Base-by-base conservation (phyloP, 2,113 vertebrate genomes). In the Callospermophilus lateralis region DNA sequence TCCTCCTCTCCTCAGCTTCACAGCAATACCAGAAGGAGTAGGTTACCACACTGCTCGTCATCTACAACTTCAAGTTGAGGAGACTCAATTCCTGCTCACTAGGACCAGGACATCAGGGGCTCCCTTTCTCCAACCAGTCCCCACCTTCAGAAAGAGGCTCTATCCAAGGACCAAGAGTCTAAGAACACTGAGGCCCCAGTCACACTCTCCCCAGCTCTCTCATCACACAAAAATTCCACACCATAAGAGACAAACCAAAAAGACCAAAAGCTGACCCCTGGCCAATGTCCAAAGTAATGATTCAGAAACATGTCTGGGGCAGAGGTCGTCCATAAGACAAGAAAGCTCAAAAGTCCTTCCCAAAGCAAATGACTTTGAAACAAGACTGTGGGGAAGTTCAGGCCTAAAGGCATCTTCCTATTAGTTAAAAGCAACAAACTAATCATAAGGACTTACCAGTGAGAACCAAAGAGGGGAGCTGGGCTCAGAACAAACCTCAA, bases 381-480 rank as follows among this genome's bases (percentile, higher is more conserved):
- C 76, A 67, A 94, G 20, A 81, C 10, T 61, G 17, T 80, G 20
- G 42, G n/a, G 74, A 91, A 84, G 37, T 61, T 96, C 58, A 61
- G 28, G 58, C 48, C 83, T 70, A 67, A 96, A 67, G 12, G 48
- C 55, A 63, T 87, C 81, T 61, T 85, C 61, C 53, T 92, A 74
- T 94, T 76, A 83, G 48, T 61, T 93, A 55, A 51, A 32, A 84
- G 76, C 68, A 95, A 86, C 39, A 87, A 76, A 73, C 20, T 87
- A 91, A 86, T 67, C 20, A 28, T 4, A 68, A 45, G 37, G 45
- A 34, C 77, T 85, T 74, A 76, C 48, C 72, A 87, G 4, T 51
- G 32, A 70, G 28, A 61, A 87, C 45, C 22, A 94, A 34, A 53
- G n/a, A 72, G 30, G 77, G 39, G 42, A 77, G 51, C 84, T 32